A percentile compares a stretch with the other conserved stretches of the same genome.
Evolutionary conservation across 2,797 vertebrate genomes (phyloP).

Genomic region (Helarctos malayanus): DNA sequence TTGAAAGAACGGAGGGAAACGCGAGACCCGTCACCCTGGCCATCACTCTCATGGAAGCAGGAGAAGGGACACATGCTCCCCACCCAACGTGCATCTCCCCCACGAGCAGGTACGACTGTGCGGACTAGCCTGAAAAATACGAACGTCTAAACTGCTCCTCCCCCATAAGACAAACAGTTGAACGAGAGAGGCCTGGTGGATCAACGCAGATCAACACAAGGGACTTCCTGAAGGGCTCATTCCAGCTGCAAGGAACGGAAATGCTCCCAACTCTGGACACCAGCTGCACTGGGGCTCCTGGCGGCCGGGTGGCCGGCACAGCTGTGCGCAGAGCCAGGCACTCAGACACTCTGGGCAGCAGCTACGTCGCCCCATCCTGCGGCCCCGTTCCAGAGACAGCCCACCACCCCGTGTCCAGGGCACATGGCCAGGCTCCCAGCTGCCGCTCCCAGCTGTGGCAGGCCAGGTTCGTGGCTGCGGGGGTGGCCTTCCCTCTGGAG

Average conservation of each 20-base stretch:
- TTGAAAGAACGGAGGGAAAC: not conserved
- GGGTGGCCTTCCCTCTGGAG: not conserved
- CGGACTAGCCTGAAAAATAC: not conserved
- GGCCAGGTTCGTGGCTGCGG: not conserved
- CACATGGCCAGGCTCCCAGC: not conserved
- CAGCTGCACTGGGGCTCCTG: not conserved
- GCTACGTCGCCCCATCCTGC: not conserved
- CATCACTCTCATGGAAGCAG: not conserved
- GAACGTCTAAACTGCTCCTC: not conserved
- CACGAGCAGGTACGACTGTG: not conserved
- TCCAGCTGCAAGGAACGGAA: not conserved
- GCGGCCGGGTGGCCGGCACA: rapidly evolving
- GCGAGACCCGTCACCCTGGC: rapidly evolving
- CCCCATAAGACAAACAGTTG: not conserved
- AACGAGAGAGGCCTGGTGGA: rapidly evolving
- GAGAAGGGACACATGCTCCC: not conserved
- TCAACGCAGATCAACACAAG: not conserved
- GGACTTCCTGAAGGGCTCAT: not conserved
- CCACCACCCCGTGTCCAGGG: not conserved
- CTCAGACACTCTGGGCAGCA: not conserved
- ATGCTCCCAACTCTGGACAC: not conserved
- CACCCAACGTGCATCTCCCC: not conserved
- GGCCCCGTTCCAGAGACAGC: too few relatives aligned
- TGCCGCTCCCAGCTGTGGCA: rapidly evolving
- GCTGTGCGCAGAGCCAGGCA: not conserved